Percentiles rank a stretch among this genome's conserved stretches.
phyloP scores from a whole-genome alignment of 2,888 invertebrate species.

The Drosophila prolongata region DNA sequence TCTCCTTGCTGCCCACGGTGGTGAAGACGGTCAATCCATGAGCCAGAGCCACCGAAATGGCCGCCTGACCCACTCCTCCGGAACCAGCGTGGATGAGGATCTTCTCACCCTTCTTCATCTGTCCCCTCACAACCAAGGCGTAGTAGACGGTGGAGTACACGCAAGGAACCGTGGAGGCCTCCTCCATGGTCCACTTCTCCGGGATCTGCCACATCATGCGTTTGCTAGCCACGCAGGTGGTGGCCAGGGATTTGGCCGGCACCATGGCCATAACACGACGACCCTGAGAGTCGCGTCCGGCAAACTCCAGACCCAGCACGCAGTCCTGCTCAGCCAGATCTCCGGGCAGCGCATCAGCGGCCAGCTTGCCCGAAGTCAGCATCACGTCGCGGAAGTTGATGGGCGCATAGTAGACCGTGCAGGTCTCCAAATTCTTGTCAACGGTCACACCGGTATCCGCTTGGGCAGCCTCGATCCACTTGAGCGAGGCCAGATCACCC shows the following conservation, averaged over 20 bases:
- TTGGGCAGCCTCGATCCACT: conserved; percentile 96
- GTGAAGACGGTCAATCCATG: conserved; percentile 95
- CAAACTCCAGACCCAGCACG: conserved; percentile 96
- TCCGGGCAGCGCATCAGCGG: conserved; percentile 98
- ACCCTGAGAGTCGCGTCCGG: conserved; percentile 91
- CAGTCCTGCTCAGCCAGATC: conserved; percentile 94
- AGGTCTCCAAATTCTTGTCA: conserved; percentile 87
- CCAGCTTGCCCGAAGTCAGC: conserved; percentile 98
- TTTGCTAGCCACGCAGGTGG: conserved; percentile 93
- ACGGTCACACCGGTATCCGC: conserved; percentile 84
- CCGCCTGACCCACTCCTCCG: conserved; percentile 98
- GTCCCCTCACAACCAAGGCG: conserved; percentile 94
- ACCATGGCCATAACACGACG: conserved; percentile 97
- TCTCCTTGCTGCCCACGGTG: conserved; percentile 95
- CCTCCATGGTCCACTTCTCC: conserved; percentile 93
- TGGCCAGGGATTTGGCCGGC: conserved; percentile 94
- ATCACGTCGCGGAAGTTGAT: conserved; percentile 99
- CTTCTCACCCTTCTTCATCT: conserved; percentile 92
- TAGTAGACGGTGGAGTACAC: conserved; percentile 97
- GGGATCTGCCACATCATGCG: conserved; percentile 96
- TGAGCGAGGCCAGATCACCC: conserved; percentile 96
- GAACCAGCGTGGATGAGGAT: conserved; percentile 97
- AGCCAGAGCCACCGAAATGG: conserved; percentile 96
- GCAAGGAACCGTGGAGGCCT: conserved; percentile 97
- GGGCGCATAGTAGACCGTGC: conserved; percentile 96